Conservation (phyloP, 2,888 invertebrate species). For the Melinaea marsaeus region DNA sequence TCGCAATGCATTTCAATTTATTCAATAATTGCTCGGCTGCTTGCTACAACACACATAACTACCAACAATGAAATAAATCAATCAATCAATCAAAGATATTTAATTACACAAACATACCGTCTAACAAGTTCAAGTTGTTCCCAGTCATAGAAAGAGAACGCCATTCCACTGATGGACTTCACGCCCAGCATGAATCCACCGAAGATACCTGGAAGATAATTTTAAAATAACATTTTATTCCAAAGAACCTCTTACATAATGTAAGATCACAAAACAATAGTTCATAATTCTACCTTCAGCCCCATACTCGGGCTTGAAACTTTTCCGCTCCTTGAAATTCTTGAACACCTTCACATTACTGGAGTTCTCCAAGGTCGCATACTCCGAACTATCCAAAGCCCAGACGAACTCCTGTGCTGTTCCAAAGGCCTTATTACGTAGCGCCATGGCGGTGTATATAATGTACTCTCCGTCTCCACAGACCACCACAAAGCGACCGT, state of each 20-base stretch:
- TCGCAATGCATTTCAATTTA: too few relatives aligned
- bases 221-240: conserved; percentile 6
- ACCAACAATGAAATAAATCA: too few relatives aligned
- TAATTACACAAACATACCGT: conserved; percentile 44
- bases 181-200: conserved; percentile 95
- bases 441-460: conserved; percentile 99
- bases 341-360: conserved; percentile 96
- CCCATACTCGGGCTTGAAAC: conserved; percentile 97
- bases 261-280: neutral
- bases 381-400: conserved; percentile 97
- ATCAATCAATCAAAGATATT: too few relatives aligned
- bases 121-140: conserved; percentile 93
- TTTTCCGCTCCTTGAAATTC: conserved; percentile 98
- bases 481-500: conserved; percentile 94
- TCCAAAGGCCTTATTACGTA: conserved; percentile 99
- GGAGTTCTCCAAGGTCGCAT: conserved; percentile 92
- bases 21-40: too few relatives aligned
- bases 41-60: too few relatives aligned
- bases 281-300: conserved; percentile 84
- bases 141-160: conserved; percentile 99
- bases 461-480: conserved; percentile 99
- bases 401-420: conserved; percentile 99
- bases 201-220: conserved; percentile 84
- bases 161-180: conserved; percentile 92
- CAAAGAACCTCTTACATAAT: neutral